Conservation (phyloP, 2,888 invertebrate species). For the Arctia plantaginis region DNA sequence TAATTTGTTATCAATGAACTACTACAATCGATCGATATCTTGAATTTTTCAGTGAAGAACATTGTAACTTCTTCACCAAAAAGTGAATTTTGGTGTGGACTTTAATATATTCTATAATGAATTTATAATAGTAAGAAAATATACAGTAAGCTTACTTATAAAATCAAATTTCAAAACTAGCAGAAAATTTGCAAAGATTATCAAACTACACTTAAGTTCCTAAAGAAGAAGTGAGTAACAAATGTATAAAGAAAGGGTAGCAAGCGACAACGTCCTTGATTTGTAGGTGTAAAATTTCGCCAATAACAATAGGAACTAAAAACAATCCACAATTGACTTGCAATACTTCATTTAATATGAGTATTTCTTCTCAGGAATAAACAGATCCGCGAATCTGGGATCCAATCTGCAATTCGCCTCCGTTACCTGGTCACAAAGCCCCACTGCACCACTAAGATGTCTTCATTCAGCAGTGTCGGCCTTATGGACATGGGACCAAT, state of each 20-base stretch:
- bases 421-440: conserved; percentile 66
- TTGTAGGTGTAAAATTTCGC: background rate
- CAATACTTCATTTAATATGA: background rate
- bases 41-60: background rate
- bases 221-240: too few species aligned
- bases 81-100: background rate
- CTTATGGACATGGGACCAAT: conserved; percentile 79
- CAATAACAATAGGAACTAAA: background rate
- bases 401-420: conserved; percentile 70
- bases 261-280: background rate
- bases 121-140: too few species aligned
- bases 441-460: conserved; percentile 59
- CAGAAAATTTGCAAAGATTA: too few species aligned
- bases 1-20: background rate
- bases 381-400: conserved; percentile 85
- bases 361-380: conserved; percentile 69
- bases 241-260: too few species aligned
- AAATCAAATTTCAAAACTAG: too few species aligned
- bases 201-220: too few species aligned
- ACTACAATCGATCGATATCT: background rate
- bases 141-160: too few species aligned
- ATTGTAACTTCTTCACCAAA: background rate
- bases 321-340: background rate
- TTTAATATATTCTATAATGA: background rate
- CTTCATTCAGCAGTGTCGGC: conserved; percentile 80